These are phyloP conservation scores for Sweltsa coloradensis DNA, from an alignment of 1,140 invertebrate species.

Conservation along the genomic window DNA sequence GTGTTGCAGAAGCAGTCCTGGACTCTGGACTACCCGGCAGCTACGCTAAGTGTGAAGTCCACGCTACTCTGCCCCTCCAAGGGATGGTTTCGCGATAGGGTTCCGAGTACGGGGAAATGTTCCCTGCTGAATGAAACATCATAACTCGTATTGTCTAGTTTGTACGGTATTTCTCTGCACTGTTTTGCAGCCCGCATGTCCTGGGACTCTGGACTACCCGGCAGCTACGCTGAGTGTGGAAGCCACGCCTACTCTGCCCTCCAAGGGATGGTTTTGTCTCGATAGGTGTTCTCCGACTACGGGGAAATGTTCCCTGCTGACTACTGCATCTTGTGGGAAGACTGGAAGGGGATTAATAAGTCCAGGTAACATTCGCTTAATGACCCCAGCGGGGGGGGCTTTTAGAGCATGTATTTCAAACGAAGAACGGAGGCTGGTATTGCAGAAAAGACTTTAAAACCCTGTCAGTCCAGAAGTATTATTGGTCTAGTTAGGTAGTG, in stretches of 20 bases:
- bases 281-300: constrained; percentile 84
- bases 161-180: no score
- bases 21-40: no score
- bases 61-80: no score
- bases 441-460: neutral
- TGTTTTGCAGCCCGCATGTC: no score
- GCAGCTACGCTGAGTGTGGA: constrained; percentile 23
- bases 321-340: constrained; percentile 70
- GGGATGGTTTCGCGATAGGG: no score
- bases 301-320: constrained; percentile 67
- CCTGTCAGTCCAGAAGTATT: neutral
- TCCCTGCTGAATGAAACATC: no score
- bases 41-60: no score
- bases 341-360: constrained; percentile 45
- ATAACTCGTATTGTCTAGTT: no score
- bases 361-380: constrained; percentile 46
- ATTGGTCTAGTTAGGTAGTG: neutral
- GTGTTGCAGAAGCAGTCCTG: no score
- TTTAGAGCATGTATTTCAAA: no score
- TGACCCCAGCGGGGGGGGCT: neutral
- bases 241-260: constrained; percentile 32
- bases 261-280: constrained; percentile 63
- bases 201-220: constrained; percentile 3
- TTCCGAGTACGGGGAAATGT: no score
- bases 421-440: neutral